Evolutionary conservation across 2,888 invertebrate genomes (phyloP).

Genomic region (Rhagonycha lutea): DNA sequence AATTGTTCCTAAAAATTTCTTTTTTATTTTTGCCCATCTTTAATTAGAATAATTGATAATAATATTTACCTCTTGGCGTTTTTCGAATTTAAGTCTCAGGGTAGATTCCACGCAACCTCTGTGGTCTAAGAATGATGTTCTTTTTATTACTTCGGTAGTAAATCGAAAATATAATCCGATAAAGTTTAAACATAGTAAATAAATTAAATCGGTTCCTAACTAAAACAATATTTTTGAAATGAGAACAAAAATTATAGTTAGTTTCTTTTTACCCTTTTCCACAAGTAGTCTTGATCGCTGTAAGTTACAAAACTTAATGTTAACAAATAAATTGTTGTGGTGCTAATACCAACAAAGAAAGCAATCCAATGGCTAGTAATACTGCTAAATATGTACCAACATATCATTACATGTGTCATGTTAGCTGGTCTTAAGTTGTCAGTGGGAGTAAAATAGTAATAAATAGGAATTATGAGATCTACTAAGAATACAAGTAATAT

Average conservation of each 20-base stretch:
- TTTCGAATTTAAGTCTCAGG: constrained; percentile 77
- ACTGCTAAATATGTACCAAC: constrained; percentile 84
- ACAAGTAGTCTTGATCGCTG: constrained; percentile 1
- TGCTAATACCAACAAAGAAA: constrained; percentile 68
- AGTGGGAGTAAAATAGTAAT: constrained; percentile 56
- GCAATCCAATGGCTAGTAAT: constrained; percentile 75
- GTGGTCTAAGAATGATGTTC: constrained; percentile 85
- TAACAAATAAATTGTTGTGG: constrained; percentile 69
- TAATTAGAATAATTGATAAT: not conserved
- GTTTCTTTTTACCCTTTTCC: constrained; percentile 22
- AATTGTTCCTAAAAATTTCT: constrained; percentile 70
- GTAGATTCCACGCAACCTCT: constrained; percentile 86
- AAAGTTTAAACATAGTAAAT: constrained; percentile 74
- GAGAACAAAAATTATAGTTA: constrained; percentile 3
- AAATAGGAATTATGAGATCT: constrained; percentile 70
- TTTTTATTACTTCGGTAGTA: constrained; percentile 85
- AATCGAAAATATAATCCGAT: constrained; percentile 87
- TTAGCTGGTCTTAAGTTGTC: constrained; percentile 69
- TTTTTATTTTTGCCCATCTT: not conserved
- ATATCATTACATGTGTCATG: constrained; percentile 72
- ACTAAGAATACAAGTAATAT: constrained; percentile 52
- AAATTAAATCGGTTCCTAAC: constrained; percentile 67
- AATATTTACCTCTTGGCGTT: constrained; percentile 83
- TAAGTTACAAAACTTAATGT: constrained; percentile 63
- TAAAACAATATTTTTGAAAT: constrained; percentile 24